Base-by-base conservation (phyloP, 2,888 invertebrate genomes). In the Trachelus iudaicus region DNA sequence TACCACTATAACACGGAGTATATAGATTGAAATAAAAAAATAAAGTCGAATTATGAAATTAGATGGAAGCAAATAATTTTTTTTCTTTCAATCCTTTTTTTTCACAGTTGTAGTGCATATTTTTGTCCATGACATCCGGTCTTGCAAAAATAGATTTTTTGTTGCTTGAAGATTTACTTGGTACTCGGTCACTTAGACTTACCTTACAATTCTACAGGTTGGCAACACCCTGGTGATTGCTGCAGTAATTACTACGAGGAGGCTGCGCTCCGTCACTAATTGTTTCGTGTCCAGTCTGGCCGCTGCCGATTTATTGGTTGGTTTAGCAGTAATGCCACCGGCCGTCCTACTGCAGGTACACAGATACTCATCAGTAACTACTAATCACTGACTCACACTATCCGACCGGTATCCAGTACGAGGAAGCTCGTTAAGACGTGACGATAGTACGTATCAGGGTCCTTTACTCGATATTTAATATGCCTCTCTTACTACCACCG, bases 271-370 rank as follows among this genome's bases (percentile, higher is more conserved):
- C 0, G 97, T 98, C 56, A 98, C 98, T 75, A 98, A 99, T 90
- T 97, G 98, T 89, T 98, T 98, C 92, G 98, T 99, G 82, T 97
- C 98, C 88, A 98, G 98, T 76, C 92, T 99, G 89, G 98, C 98
- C 0, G 96, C 96, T 0, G 98, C 98, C 73, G 99, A 99, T 93
- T 94, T 98, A 91, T 92, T 98, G 83, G 98, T 99, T 4, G 99
- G 98, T 1, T 95, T 98, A 56, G 96, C 97, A 87, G 98, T 99
- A 0, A 96, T 99, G 96, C 98, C 98, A 3, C 98, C 98, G 74
- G 98, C 98, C n/a, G 97, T 98, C 12, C 79, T 89, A 75, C 79
- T 90, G 69, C 90, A 89, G 87, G 90, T 90, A 88, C 76, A 73
- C 31, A 23, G 69, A 33, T 71, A 33, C 31, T 71, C 15, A 71